Conservation (phyloP, 1,140 invertebrate species). For the Drosophila arizonae region DNA sequence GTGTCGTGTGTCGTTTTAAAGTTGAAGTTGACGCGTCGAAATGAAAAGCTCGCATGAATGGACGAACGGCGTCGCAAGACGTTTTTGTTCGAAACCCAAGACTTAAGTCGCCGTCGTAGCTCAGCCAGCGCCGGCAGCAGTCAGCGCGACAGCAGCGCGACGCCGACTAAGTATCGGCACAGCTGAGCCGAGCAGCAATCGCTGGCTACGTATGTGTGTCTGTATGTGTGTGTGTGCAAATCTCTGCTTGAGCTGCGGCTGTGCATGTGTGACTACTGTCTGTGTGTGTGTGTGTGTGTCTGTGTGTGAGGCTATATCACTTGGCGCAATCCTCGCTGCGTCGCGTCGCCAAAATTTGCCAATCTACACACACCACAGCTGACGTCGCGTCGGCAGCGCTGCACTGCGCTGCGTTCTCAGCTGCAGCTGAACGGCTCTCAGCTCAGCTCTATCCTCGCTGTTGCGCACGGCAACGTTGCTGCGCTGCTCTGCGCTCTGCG, state of each 20-base stretch:
- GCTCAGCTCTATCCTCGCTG: slow-evolving; percentile 57
- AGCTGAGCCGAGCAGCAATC: slow-evolving; percentile 50
- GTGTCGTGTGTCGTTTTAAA: slow-evolving; percentile 64
- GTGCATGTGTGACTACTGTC: not conserved
- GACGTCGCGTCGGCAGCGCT: not conserved
- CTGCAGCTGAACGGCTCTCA: not conserved
- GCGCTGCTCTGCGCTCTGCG: slow-evolving; percentile 13
- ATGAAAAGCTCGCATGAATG: slow-evolving; percentile 83
- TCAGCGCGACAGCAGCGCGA: slow-evolving; percentile 26
- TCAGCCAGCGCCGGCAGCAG: slow-evolving; percentile 36
- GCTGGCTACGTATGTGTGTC: slow-evolving; percentile 15
- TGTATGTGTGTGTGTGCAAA: slow-evolving; percentile 38
- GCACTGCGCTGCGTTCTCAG: not conserved
- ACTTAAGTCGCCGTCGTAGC: slow-evolving; percentile 50
- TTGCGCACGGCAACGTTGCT: not conserved
- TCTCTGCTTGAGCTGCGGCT: slow-evolving; percentile 22
- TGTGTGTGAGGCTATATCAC: slow-evolving; percentile 31
- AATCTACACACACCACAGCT: slow-evolving; percentile 14
- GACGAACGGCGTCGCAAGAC: slow-evolving; percentile 78
- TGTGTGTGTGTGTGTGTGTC: slow-evolving; percentile 6
- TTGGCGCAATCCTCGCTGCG: slow-evolving; percentile 45
- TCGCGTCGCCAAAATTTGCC: slow-evolving; percentile 30
- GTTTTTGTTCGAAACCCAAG: slow-evolving; percentile 80
- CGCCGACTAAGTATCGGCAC: slow-evolving; percentile 67
- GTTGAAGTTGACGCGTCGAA: slow-evolving; percentile 81